Base-by-base conservation (phyloP, 2,113 vertebrate species). In the Hucho hucho region DNA sequence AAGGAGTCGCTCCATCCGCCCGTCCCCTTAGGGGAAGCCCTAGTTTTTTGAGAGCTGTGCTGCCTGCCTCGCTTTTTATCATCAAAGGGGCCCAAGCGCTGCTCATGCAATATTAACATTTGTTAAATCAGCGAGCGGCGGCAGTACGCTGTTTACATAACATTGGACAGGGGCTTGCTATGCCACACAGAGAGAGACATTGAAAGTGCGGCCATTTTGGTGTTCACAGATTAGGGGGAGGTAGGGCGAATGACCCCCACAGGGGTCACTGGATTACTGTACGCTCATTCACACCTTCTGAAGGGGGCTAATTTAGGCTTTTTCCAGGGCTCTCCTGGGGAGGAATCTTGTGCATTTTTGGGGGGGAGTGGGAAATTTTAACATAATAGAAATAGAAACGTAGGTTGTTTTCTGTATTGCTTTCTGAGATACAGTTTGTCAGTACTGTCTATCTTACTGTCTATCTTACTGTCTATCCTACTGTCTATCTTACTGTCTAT, bases 71-170 rank as follows among this genome's bases (percentile, higher is more conserved):
- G 4, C 16, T 88, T 92, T 91, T 86, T 90, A 92, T 92, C 90
- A 92, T 91, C 90, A 92, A 91, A 93, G 89, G 84, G 77, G 83
- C 83, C 76, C 79, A 14, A 16, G 49, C 64, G 81, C 83, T 59
- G 84, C 89, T 92, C 90, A 92, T 93, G 89, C 88, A 92, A 91
- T 93, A 93, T 93, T 93, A 90, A 92, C 86, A 82, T 84, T 82
- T 88, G 88, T 88, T 89, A 90, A 90, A 92, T 92, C 88, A 87
- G 89, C 89, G 88, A 65, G 46, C 2, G 87, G 83, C 84, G 86
- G 87, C 86, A 86, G 77, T 81, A 72, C 13, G 20, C 81, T 91
- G 87, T 92, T 90, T 93, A 91, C 89, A 90, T 84, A 88, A 83
- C 85, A 89, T 89, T 90, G 90, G 79, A 80, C 82, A 83, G 37